phyloP scores from a whole-genome alignment of 2,797 vertebrate species.

The Rachycentron canadum region DNA sequence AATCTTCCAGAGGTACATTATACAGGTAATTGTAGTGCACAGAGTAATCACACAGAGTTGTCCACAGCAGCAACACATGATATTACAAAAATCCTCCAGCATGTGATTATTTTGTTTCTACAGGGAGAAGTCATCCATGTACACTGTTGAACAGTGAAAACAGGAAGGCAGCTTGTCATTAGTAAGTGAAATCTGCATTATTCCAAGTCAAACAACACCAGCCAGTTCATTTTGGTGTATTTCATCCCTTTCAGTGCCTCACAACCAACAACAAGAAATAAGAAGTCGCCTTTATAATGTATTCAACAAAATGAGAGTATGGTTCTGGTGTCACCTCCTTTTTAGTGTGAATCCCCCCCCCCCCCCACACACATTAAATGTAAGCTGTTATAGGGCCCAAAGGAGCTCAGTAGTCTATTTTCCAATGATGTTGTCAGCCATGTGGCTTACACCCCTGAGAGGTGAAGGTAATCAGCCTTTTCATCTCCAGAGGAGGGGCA shows the following conservation, averaged over 20 bases:
- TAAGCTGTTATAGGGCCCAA: slow-evolving; percentile 86
- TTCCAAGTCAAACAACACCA: slow-evolving; percentile 6
- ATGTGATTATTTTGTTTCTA: slow-evolving; percentile 31
- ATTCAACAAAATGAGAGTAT: slow-evolving; percentile 69
- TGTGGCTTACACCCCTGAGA: slow-evolving; percentile 85
- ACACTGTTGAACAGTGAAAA: slow-evolving; percentile 15
- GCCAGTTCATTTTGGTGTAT: slow-evolving; percentile 13
- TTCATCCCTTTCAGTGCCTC: slow-evolving; percentile 45
- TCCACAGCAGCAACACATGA: not conserved
- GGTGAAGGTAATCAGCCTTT: slow-evolving; percentile 87
- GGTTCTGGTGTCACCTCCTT: slow-evolving; percentile 79
- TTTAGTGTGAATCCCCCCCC: slow-evolving; percentile 75
- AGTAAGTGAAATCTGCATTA: slow-evolving; percentile 30
- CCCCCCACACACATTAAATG: slow-evolving; percentile 78
- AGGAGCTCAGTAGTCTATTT: slow-evolving; percentile 86
- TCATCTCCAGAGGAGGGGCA: slow-evolving; percentile 84
- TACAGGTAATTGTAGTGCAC: slow-evolving; percentile 16
- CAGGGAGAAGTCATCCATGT: slow-evolving; percentile 13
- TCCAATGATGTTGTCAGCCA: slow-evolving; percentile 88
- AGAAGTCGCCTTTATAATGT: slow-evolving; percentile 59
- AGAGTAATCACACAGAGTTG: not conserved
- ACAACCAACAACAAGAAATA: slow-evolving; percentile 51
- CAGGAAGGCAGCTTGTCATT: slow-evolving; percentile 23
- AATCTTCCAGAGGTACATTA: slow-evolving; percentile 32
- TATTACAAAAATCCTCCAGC: slow-evolving; percentile 14